Base-by-base conservation (phyloP, 2,888 invertebrate genomes). In the Lasioglossum zephyrum region DNA sequence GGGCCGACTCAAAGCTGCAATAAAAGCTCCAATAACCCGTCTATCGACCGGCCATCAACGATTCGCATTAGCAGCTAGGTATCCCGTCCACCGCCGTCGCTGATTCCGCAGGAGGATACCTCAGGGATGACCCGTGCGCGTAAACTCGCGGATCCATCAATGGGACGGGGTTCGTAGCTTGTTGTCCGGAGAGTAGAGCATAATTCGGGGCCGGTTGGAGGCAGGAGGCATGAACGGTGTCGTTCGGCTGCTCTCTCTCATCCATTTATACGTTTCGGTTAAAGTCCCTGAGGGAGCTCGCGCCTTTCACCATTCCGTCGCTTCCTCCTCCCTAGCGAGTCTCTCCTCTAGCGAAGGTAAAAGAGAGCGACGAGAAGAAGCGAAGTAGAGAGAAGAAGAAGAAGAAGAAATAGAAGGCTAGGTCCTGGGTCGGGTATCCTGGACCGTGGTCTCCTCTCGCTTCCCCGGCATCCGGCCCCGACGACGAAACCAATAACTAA, bases 401-500 rank as follows among this genome's bases (percentile, higher is more conserved):
- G 22, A 53, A 53, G n/a, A 53, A 53, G 53, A 53, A 53, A 22
- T 8, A 53, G 53, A n/a, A 26, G 31, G 63, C 16, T 63, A 63
- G 31, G 63, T 63, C 63, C 63, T 63, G 63, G 63, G 87, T 87
- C 85, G 82, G 78, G 82, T 63, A 74, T 77, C 79, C 77, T 79
- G 36, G 60, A 74, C 87, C 66, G 22, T 81, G 82, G 89, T 89
- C 88, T 89, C 90, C 91, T 91, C 91, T 91, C 87, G 60, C 60
- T 91, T 90, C 90, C 91, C 82, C 81, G 81, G 79, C 84, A 88
- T 53, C 77, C 82, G 80, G 81, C 80, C 90, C 70, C 86, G 86
- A 88, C 86, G 91, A 89, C 92, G 93, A 93, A 94, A 94, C 94
- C 95, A 93, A 94, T 95, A 94, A 94, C 93, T 93, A 93, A 93